Evolutionary conservation across 2,888 invertebrate species (phyloP), one percentile per base, ranked within the genome.

Genomic region (Heliconius ismenius): DNA sequence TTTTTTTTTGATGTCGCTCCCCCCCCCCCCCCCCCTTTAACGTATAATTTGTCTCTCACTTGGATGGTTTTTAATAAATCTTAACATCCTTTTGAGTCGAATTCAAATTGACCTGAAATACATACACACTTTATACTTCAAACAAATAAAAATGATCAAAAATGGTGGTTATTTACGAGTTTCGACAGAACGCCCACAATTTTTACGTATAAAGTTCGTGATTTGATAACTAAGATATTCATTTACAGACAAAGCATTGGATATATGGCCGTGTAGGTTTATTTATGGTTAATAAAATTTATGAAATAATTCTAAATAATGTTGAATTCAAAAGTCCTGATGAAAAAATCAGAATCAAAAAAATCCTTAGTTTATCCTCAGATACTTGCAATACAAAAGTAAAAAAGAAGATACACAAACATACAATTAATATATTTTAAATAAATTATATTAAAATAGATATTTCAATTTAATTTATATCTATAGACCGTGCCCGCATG

Each of bases 111-210:
- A 32, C 32, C 32, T 32, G 32, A 43, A 49, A 49, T 49, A 43
- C 13, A 32, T 13, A 43, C 2, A 49, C 49, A 49, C 18, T 6
- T 18, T 58, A 58, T 58, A 21, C 3, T 0, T 9, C n/a, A 58
- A 21, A 58, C n/a, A n/a, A 9, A n/a, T 32, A 58, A n/a, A 1
- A n/a, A n/a, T n/a, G n/a, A 9, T 54, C 54, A 54, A 58, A 58
- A n/a, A 58, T 2, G n/a, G n/a, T 58, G n/a, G 0, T n/a, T 58
- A 1, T 21, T n/a, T n/a, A n/a, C n/a, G n/a, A 58, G n/a, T 58
- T 58, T 58, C 58, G n/a, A n/a, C 58, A 58, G 58, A 58, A 58
- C 58, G 58, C 58, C 58, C 58, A 58, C 58, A 7, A 58, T n/a
- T 11, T n/a, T 58, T 21, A 58, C 3, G 10, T n/a, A n/a, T 58